Evolutionary conservation across 2,888 invertebrate genomes (phyloP).

Genomic region (Drosophila cyrtoloma): DNA sequence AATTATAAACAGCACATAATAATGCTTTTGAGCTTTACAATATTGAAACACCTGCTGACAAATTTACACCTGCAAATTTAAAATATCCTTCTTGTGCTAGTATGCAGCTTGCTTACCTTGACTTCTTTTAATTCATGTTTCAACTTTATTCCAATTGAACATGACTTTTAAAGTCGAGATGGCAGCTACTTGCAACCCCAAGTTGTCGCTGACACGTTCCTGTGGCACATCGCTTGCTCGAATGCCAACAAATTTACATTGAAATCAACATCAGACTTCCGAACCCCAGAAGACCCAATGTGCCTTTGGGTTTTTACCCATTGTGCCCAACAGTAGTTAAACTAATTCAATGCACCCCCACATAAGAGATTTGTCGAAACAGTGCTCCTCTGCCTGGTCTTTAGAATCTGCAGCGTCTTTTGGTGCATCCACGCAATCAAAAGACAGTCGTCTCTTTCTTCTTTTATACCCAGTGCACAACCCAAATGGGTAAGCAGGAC

Average conservation of each 20-base stretch:
- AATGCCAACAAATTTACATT: conserved; percentile 70
- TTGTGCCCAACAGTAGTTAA: conserved; percentile 62
- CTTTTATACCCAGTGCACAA: not conserved
- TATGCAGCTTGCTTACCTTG: not conserved
- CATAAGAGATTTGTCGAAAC: conserved; percentile 20
- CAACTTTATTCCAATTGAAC: not conserved
- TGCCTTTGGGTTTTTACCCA: conserved; percentile 28
- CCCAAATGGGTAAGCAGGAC: not conserved
- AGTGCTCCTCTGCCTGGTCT: conserved; percentile 16
- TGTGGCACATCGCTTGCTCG: conserved; percentile 46
- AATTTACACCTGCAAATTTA: not conserved
- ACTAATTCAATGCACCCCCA: conserved; percentile 78
- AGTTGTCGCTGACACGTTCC: conserved; percentile 66
- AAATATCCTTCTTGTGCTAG: not conserved
- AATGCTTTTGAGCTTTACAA: not conserved
- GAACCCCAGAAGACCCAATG: not conserved
- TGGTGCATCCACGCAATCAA: conserved; percentile 51
- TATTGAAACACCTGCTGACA: not conserved
- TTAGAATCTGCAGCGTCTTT: conserved; percentile 55
- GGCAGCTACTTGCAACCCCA: conserved; percentile 22
- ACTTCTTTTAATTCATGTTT: not conserved
- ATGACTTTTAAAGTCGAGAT: conserved; percentile 8
- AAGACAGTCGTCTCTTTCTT: conserved; percentile 35
- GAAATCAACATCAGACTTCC: conserved; percentile 53
- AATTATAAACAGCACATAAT: not conserved